phyloP scores from a whole-genome alignment of 2,797 vertebrate genomes.

The Peromyscus nudipes region DNA sequence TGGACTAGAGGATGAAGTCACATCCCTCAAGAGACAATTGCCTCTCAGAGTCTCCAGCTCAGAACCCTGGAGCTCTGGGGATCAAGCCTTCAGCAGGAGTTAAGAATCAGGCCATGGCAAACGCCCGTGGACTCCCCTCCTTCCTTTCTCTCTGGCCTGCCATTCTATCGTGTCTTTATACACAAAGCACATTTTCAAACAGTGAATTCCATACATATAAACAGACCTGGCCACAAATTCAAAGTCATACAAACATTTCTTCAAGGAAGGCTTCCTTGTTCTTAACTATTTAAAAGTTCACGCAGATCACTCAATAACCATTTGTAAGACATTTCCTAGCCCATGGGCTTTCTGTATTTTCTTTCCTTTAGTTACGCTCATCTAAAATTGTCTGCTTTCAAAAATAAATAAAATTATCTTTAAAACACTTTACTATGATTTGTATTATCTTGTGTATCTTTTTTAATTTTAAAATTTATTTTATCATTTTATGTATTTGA shows the following conservation, averaged over 20 bases:
- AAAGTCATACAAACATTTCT: background rate
- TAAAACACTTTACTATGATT: background rate
- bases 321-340: background rate
- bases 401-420: background rate
- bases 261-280: background rate
- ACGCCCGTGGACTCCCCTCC: background rate
- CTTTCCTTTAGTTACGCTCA: background rate
- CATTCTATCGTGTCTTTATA: background rate
- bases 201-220: background rate
- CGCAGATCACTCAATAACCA: no score
- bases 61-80: background rate
- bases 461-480: background rate
- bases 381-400: background rate
- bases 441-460: background rate
- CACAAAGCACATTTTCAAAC: background rate
- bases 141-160: background rate
- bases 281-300: background rate
- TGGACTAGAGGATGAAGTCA: no score
- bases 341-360: background rate
- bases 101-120: background rate
- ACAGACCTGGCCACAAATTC: background rate
- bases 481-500: background rate
- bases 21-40: background rate
- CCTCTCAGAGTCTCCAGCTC: background rate
- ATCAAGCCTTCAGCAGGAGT: background rate